These are phyloP conservation scores for Parapsyche elsis DNA, from an alignment of 1,140 invertebrate species.

Conservation along the genomic window DNA sequence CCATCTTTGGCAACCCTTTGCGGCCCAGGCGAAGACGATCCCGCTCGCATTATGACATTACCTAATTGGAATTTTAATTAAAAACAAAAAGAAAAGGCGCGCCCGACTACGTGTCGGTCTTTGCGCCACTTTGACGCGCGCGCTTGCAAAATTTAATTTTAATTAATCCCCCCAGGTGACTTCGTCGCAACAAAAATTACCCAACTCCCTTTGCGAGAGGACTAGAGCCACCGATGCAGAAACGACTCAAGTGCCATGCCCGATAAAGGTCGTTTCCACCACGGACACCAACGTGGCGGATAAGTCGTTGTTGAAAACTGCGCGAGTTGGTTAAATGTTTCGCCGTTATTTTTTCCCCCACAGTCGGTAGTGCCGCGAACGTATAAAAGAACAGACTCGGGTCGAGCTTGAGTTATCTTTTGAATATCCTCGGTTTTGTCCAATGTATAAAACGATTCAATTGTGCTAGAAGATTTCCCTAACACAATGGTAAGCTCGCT, in stretches of 20 bases:
- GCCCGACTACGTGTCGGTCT: slow-evolving; percentile 35
- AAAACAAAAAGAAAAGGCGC: slow-evolving; percentile 53
- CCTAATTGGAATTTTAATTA: slow-evolving; percentile 57
- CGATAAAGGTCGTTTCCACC: background rate
- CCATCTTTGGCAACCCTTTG: slow-evolving; percentile 24
- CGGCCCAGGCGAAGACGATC: slow-evolving; percentile 34
- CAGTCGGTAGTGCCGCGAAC: background rate
- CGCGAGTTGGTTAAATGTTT: slow-evolving; percentile 26
- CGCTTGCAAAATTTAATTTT: slow-evolving; percentile 53
- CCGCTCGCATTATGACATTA: slow-evolving; percentile 53
- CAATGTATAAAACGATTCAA: slow-evolving; percentile 23
- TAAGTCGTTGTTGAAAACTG: background rate
- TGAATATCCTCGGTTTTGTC: slow-evolving; percentile 3
- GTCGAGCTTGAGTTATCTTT: slow-evolving; percentile 27
- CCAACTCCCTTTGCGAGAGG: slow-evolving; percentile 44
- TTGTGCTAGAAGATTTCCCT: slow-evolving; percentile 33
- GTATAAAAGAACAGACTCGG: slow-evolving; percentile 34
- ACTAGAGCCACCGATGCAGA: background rate
- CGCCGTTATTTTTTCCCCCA: slow-evolving; percentile 25
- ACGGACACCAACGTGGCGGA: background rate
- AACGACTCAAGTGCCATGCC: background rate
- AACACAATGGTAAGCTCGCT: slow-evolving; percentile 20
- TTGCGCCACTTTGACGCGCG: slow-evolving; percentile 50
- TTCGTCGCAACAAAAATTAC: slow-evolving; percentile 56
- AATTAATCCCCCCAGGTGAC: slow-evolving; percentile 56